Conservation (phyloP, 2,113 vertebrate species). For the Myotis lucifugus region DNA sequence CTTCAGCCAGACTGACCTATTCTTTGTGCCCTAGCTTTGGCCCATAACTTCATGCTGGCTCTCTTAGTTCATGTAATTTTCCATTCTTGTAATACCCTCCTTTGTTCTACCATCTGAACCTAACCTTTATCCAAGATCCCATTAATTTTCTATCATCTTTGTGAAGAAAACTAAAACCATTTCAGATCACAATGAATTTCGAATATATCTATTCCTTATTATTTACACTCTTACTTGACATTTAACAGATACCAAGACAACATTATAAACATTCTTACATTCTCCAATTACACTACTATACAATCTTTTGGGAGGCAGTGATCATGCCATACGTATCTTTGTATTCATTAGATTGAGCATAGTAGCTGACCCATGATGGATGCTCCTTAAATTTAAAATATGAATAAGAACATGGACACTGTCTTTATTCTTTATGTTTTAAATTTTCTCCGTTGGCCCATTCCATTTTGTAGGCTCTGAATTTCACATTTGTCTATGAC, state of each 20-base stretch:
- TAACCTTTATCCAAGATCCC: background rate
- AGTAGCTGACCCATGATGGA: background rate
- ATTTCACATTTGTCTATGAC: background rate
- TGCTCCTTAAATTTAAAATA: background rate
- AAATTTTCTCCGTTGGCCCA: background rate
- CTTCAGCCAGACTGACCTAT: background rate
- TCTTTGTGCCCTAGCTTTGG: background rate
- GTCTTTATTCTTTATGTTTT: background rate
- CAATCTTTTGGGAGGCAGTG: background rate
- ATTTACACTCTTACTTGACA: background rate
- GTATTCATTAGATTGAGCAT: background rate
- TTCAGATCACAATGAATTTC: background rate
- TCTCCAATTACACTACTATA: background rate
- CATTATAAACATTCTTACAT: background rate
- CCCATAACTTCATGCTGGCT: background rate
- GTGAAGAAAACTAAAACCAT: background rate
- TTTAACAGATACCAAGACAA: background rate
- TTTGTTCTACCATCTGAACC: background rate
- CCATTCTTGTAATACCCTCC: background rate
- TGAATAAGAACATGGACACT: background rate
- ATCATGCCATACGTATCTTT: background rate
- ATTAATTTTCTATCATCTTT: conserved; percentile 32
- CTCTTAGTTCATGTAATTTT: background rate
- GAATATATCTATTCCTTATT: background rate
- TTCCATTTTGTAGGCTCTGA: background rate